phyloP scores from a whole-genome alignment of 2,888 invertebrate species.

The Noctuana brunneofusca region DNA sequence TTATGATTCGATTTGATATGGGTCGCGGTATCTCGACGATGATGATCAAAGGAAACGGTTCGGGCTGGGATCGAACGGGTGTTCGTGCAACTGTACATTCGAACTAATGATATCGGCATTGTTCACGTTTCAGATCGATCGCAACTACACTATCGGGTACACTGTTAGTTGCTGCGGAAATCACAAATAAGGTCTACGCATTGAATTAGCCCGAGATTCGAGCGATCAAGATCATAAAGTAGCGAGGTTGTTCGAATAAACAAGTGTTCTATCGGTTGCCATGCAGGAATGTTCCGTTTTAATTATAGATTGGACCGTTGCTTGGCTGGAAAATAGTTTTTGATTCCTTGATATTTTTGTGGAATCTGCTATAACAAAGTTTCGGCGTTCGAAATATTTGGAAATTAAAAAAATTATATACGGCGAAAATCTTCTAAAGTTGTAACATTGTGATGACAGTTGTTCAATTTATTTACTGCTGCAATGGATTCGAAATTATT shows the following conservation, averaged over 20 bases:
- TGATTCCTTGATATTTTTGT: conserved; percentile 5
- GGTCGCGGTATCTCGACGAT: conserved; percentile 54
- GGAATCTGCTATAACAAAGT: conserved; percentile 6
- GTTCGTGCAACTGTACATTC: conserved; percentile 66
- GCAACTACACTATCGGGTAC: conserved; percentile 55
- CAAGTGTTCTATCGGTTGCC: conserved; percentile 34
- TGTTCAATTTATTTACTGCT: not conserved
- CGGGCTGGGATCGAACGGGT: conserved; percentile 45
- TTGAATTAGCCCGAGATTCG: conserved; percentile 35
- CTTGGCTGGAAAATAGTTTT: conserved; percentile 18
- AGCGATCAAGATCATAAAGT: conserved; percentile 35
- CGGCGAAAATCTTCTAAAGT: not conserved
- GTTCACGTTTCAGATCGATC: conserved; percentile 76
- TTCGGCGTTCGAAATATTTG: not conserved
- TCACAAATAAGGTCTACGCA: conserved; percentile 42
- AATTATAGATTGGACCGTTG: conserved; percentile 32
- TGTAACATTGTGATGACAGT: not conserved
- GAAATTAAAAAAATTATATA: not conserved
- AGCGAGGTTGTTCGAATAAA: conserved; percentile 34
- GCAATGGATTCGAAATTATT: conserved; percentile 1
- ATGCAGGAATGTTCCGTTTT: conserved; percentile 32
- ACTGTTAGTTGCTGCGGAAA: conserved; percentile 44
- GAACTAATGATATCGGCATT: conserved; percentile 73
- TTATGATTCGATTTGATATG: conserved; percentile 60
- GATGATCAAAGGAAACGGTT: conserved; percentile 52